Evolutionary conservation across 2,113 vertebrate species (phyloP).

Genomic region (Ramphastos sulfuratus): DNA sequence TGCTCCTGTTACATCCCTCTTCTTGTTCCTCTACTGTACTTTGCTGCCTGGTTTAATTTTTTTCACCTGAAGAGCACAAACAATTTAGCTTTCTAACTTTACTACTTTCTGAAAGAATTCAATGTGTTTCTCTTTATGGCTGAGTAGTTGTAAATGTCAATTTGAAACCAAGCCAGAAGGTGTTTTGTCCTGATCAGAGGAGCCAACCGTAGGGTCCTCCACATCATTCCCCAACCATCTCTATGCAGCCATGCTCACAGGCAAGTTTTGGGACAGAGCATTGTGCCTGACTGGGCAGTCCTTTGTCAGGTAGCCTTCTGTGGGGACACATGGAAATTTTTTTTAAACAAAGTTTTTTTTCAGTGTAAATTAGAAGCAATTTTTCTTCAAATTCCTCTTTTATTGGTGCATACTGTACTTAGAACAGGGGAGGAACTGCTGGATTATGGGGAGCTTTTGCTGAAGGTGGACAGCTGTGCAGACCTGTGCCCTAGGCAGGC

Average conservation of each 20-base stretch:
- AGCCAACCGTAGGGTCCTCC: not conserved
- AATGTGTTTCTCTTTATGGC: not conserved
- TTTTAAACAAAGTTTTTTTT: not conserved
- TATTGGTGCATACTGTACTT: not conserved
- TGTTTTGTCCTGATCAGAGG: not conserved
- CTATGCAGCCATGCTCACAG: fast-evolving
- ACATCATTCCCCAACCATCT: not conserved
- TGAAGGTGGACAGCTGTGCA: fast-evolving
- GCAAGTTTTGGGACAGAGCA: not conserved
- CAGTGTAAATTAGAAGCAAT: not conserved
- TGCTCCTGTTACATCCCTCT: fast-evolving
- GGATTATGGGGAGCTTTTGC: not conserved
- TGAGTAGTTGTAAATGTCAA: not conserved
- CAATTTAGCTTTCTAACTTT: not conserved
- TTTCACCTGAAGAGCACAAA: constrained; percentile 13
- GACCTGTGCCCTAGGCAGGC: not conserved
- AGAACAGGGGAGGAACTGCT: not conserved
- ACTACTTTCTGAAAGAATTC: not conserved
- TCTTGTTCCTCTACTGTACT: not conserved
- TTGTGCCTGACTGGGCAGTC: fast-evolving
- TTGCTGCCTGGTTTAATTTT: constrained; percentile 3
- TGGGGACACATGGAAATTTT: not conserved
- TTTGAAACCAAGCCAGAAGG: not conserved
- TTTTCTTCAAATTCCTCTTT: not conserved
- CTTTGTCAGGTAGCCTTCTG: not conserved